Percentiles rank a stretch among this genome's conserved stretches.
Conservation (phyloP, 2,113 vertebrate species). For the Plecturocebus donacophilus region DNA sequence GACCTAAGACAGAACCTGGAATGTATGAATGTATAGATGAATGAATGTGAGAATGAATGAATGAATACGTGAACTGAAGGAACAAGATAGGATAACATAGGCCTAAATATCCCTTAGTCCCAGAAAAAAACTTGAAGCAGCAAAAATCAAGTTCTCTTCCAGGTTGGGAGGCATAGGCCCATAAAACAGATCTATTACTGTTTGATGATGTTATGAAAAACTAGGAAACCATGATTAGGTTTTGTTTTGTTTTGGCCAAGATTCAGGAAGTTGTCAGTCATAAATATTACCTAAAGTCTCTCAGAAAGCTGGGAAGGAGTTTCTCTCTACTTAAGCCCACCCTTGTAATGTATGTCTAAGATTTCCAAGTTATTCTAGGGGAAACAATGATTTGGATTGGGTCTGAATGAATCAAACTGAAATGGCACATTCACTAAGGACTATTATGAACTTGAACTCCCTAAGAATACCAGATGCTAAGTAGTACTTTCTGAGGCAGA, state of each 20-base stretch:
- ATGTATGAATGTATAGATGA: not conserved
- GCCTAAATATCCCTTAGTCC: not conserved
- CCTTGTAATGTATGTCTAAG: not conserved
- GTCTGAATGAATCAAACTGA: not conserved
- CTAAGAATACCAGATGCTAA: not conserved
- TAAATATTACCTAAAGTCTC: not conserved
- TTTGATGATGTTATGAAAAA: not conserved
- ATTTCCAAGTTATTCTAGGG: not conserved
- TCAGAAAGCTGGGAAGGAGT: not conserved
- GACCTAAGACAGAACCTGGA: not conserved
- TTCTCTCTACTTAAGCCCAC: not conserved
- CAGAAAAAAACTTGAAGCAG: not conserved
- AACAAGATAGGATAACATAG: not conserved
- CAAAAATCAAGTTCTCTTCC: not conserved
- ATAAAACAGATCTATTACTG: not conserved
- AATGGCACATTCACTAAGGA: not conserved
- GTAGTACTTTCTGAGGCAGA: not conserved
- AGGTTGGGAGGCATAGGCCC: not conserved
- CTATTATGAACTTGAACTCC: not conserved
- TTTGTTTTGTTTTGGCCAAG: not conserved
- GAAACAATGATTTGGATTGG: not conserved
- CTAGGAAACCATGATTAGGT: not conserved
- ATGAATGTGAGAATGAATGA: not conserved
- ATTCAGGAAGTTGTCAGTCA: not conserved
- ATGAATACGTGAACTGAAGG: not conserved